phyloP scores from a whole-genome alignment of 2,113 vertebrate species.

The Mastomys natalensis region DNA sequence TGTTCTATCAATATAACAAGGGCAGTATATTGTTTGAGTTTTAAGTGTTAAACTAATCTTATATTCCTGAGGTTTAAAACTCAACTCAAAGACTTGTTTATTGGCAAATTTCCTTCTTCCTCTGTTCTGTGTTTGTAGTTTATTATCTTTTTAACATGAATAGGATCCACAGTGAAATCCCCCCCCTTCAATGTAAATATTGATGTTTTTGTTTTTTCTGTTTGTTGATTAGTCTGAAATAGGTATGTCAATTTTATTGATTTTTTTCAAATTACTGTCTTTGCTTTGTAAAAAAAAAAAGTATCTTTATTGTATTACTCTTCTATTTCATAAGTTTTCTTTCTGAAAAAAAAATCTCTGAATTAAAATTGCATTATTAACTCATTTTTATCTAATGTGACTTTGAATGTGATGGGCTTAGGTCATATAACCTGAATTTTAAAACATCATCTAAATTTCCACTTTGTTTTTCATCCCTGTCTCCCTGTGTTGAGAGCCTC shows the following conservation, averaged over 20 bases:
- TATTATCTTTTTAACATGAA: slow-evolving; percentile 5
- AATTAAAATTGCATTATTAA: slow-evolving; percentile 49
- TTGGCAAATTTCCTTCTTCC: neutral
- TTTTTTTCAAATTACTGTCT: neutral
- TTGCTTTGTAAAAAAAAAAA: neutral
- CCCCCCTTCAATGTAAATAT: slow-evolving; percentile 20
- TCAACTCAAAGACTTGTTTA: neutral
- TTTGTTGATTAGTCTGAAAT: slow-evolving; percentile 3
- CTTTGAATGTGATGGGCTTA: neutral
- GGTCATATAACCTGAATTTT: neutral
- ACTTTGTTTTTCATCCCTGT: neutral
- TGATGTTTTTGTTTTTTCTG: neutral
- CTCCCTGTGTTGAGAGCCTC: neutral
- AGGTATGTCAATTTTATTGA: slow-evolving; percentile 32
- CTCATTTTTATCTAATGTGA: slow-evolving; percentile 30
- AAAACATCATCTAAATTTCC: neutral
- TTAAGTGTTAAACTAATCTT: slow-evolving; percentile 13
- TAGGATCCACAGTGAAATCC: neutral
- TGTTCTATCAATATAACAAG: slow-evolving; percentile 11
- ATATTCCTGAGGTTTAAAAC: neutral
- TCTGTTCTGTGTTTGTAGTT: neutral
- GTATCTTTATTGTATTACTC: neutral
- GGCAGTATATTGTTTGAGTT: neutral
- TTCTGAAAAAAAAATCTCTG: slow-evolving; percentile 27
- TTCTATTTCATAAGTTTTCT: slow-evolving; percentile 37